phyloP scores from a whole-genome alignment of 1,140 invertebrate genomes.

The Philotrypesis tridentata region DNA sequence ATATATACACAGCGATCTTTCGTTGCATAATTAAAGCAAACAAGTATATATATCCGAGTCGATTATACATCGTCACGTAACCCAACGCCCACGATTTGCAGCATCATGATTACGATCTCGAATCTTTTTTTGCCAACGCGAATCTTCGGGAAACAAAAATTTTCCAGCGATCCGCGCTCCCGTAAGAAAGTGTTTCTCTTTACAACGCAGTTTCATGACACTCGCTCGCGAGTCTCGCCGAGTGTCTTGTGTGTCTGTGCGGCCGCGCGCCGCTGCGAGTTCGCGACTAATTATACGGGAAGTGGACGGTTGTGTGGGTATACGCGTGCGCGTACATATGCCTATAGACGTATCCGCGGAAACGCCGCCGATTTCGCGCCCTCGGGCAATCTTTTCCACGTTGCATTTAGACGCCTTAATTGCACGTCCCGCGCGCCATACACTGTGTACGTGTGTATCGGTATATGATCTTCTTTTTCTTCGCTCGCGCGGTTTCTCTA shows the following conservation, averaged over 20 bases:
- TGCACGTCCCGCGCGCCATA: neutral
- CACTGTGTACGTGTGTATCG: neutral
- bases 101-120: too few relatives aligned
- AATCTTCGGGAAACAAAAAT: too few relatives aligned
- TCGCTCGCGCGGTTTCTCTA: neutral
- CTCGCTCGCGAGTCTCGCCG: neutral
- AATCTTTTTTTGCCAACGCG: too few relatives aligned
- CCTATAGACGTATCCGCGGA: neutral
- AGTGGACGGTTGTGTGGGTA: slow-evolving; percentile 28
- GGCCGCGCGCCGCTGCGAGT: neutral
- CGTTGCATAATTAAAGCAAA: too few relatives aligned
- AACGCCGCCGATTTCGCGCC: slow-evolving; percentile 8
- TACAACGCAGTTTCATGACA: neutral
- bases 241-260: neutral
- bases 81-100: too few relatives aligned
- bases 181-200: neutral
- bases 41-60: too few relatives aligned
- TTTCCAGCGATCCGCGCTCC: too few relatives aligned
- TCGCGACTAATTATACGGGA: slow-evolving; percentile 58
- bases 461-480: neutral
- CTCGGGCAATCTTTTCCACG: slow-evolving; percentile 8
- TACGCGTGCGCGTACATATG: too few relatives aligned
- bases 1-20: too few relatives aligned
- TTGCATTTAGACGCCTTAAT: neutral
- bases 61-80: too few relatives aligned